Evolutionary conservation across 1,140 invertebrate species (phyloP).

Genomic region (Bombus soroeensis): DNA sequence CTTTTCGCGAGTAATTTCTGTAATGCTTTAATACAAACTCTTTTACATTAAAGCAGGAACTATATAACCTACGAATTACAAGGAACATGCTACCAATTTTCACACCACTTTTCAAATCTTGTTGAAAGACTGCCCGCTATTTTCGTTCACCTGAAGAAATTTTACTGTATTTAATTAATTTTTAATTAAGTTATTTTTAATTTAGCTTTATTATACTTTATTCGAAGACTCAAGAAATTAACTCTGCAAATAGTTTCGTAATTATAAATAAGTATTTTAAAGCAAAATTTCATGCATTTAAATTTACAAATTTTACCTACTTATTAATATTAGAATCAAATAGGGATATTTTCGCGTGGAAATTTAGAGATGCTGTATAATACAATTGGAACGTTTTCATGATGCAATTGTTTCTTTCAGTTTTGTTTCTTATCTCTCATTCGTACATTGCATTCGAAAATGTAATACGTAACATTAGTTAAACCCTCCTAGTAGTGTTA

Average conservation of each 20-base stretch:
- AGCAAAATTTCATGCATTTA: no score
- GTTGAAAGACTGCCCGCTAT: not conserved
- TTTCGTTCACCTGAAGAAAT: not conserved
- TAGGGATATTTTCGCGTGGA: no score
- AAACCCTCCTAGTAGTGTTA: conserved; percentile 21
- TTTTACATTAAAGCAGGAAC: not conserved
- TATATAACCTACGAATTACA: not conserved
- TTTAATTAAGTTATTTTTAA: no score
- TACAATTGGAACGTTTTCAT: not conserved
- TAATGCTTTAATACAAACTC: conserved; percentile 3
- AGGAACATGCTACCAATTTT: no score
- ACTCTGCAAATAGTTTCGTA: no score
- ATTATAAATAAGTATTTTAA: no score
- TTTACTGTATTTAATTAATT: no score
- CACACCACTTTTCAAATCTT: not conserved
- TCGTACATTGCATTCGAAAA: not conserved
- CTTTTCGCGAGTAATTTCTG: conserved; percentile 28
- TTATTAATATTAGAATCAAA: no score
- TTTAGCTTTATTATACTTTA: no score
- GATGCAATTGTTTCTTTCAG: not conserved
- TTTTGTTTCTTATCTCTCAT: not conserved
- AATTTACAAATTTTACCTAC: no score
- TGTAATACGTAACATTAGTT: not conserved
- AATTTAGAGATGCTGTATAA: not conserved
- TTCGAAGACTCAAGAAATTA: no score